These are phyloP conservation scores for Antennarius striatus DNA, from an alignment of 2,113 vertebrate genomes.

Conservation along the genomic window DNA sequence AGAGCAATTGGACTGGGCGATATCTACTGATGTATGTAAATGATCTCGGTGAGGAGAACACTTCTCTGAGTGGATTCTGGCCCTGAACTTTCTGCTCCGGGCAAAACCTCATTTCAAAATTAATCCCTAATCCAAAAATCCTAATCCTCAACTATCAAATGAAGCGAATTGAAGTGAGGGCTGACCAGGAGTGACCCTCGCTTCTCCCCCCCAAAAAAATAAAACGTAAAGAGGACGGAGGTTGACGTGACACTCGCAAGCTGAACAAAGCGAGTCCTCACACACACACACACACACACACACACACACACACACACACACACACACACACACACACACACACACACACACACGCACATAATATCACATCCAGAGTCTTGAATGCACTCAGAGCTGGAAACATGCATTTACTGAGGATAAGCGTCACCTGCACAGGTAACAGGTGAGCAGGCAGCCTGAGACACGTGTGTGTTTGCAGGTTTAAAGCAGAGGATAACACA, in stretches of 20 bases:
- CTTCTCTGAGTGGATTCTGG: slow-evolving; percentile 22
- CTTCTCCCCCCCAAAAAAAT: slow-evolving; percentile 2
- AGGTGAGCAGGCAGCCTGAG: slow-evolving; percentile 7
- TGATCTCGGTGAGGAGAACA: slow-evolving; percentile 16
- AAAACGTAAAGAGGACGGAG: slow-evolving; percentile 18
- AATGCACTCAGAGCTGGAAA: neutral
- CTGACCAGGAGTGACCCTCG: slow-evolving; percentile 30
- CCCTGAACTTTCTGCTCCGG: neutral
- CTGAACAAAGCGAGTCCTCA: slow-evolving; percentile 21
- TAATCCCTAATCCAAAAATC: slow-evolving; percentile 54
- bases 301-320: neutral
- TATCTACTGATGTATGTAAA: slow-evolving; percentile 7
- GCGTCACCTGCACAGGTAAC: slow-evolving; percentile 33
- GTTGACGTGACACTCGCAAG: slow-evolving; percentile 38
- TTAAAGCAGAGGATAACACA: too few relatives aligned
- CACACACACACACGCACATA: slow-evolving; percentile 16
- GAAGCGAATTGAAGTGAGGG: slow-evolving; percentile 24
- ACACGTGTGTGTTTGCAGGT: too few relatives aligned
- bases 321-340: neutral
- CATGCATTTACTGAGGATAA: slow-evolving; percentile 53
- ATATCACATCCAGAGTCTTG: slow-evolving; percentile 40
- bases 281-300: neutral
- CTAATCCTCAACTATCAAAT: slow-evolving; percentile 46
- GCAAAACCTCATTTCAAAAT: slow-evolving; percentile 48
- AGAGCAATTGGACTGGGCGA: neutral